Evolutionary conservation across 53 echinoderm and acorn worm species (phyloP), one percentile per base, ranked within the genome.

Genomic region (Arbacia lixula): DNA sequence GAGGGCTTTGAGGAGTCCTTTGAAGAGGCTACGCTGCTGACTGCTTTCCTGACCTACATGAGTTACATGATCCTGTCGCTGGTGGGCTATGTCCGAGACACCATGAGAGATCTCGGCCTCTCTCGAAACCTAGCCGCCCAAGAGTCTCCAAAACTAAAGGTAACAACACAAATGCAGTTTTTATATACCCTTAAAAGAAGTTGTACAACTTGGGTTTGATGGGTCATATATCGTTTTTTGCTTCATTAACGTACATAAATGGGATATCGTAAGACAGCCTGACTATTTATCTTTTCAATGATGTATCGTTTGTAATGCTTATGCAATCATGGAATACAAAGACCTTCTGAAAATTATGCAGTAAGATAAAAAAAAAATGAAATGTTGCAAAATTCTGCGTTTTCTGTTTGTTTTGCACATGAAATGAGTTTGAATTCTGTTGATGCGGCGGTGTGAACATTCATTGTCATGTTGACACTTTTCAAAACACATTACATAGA

Each of bases 1-100:
- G n/a, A n/a, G n/a, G n/a, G n/a, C 9, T 79, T 79, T 63, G 60
- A 85, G 0, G 90, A 93, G 52, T 89, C 87, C 0, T 96, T 89
- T 87, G 96, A 96, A 33, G 91, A 91, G 40, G 84, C 86, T 4
- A 84, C 89, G 2, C 46, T 96, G 30, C 43, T 87, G 27, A 75
- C 86, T 28, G 93, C 93, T 14, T 87, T 93, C 64, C 54, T 89
- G 19, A 93, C 93, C 28, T 96, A 94, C 66, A 75, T 91, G 32
- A 86, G 93, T 64, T 93, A 93, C 82, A 33, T 91, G 2, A 46
- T 96, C 22, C 62, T 93, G 50, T 71, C 87, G 5, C 33, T 96
- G 14, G 91, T 96, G 5, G 96, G 96, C 0, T 91, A 91, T 71
- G 32, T 96, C 60, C 78, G 87, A 56, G 96, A 96, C 39, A 63